Evolutionary conservation across 2,888 invertebrate species (phyloP).

Genomic region (Acanthosepion pharaonis): DNA sequence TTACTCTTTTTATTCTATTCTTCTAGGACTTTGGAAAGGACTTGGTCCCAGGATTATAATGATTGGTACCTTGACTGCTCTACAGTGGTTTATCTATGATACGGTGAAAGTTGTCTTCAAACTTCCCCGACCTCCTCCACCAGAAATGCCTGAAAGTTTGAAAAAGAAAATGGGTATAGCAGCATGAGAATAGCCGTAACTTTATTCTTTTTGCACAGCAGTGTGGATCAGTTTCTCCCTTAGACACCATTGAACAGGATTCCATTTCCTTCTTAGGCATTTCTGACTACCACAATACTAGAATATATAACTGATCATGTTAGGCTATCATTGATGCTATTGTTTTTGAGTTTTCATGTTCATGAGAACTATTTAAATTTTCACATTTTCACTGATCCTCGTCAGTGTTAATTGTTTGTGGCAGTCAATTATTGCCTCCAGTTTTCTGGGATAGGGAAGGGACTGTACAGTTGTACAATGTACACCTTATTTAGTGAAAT

Average conservation of each 20-base stretch:
- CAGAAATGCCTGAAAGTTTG: slow-evolving; percentile 89
- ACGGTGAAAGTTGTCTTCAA: slow-evolving; percentile 85
- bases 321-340: not conserved
- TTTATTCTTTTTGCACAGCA: not conserved
- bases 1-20: slow-evolving; percentile 48
- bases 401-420: not conserved
- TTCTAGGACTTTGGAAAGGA: slow-evolving; percentile 86
- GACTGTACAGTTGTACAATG: slow-evolving; percentile 39
- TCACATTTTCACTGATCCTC: not conserved
- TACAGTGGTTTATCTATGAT: slow-evolving; percentile 94
- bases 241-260: not conserved
- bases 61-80: slow-evolving; percentile 93
- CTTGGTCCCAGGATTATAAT: slow-evolving; percentile 89
- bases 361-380: not conserved
- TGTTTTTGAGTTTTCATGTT: not conserved
- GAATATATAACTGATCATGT: slow-evolving; percentile 1
- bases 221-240: not conserved
- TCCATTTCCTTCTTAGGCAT: not conserved
- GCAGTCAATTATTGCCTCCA: not conserved
- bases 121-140: slow-evolving; percentile 96
- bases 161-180: slow-evolving; percentile 65
- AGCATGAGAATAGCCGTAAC: not conserved
- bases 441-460: not conserved
- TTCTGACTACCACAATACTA: not conserved
- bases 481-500: slow-evolving; percentile 44